These are phyloP conservation scores for Phragmatobia fuliginosa DNA, from an alignment of 2,888 invertebrate species.

Conservation along the genomic window DNA sequence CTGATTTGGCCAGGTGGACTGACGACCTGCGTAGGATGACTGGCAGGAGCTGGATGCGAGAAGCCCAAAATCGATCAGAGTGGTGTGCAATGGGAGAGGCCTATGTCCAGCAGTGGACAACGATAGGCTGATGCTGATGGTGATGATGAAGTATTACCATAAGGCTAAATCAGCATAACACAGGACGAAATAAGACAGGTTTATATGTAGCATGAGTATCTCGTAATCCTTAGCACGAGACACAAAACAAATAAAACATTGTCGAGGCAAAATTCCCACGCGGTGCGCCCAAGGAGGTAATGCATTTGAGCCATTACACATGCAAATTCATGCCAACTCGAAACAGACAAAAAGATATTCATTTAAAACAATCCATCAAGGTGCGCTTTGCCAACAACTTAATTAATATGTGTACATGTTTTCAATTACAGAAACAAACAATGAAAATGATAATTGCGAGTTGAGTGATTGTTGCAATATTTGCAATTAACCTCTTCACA, in stretches of 20 bases:
- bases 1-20: too few relatives aligned
- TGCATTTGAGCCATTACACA: conserved; percentile 77
- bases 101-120: too few relatives aligned
- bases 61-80: too few relatives aligned
- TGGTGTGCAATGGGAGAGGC: too few relatives aligned
- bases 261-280: conserved; percentile 75
- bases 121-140: too few relatives aligned
- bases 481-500: conserved; percentile 36
- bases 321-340: conserved; percentile 78
- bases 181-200: conserved; percentile 2
- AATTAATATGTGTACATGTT: conserved; percentile 72
- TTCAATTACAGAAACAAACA: conserved; percentile 83
- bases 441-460: conserved; percentile 56
- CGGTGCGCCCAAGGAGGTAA: conserved; percentile 64
- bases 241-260: conserved; percentile 64
- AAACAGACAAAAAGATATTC: conserved; percentile 67
- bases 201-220: conserved; percentile 30
- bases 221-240: conserved; percentile 70
- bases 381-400: conserved; percentile 73
- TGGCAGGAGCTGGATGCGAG: too few relatives aligned
- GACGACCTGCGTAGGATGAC: too few relatives aligned
- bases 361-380: conserved; percentile 79
- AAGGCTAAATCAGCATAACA: conserved; percentile 44
- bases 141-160: conserved; percentile 26
- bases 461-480: conserved; percentile 33